phyloP scores from a whole-genome alignment of 2,797 vertebrate genomes.

The Galago senegalensis region DNA sequence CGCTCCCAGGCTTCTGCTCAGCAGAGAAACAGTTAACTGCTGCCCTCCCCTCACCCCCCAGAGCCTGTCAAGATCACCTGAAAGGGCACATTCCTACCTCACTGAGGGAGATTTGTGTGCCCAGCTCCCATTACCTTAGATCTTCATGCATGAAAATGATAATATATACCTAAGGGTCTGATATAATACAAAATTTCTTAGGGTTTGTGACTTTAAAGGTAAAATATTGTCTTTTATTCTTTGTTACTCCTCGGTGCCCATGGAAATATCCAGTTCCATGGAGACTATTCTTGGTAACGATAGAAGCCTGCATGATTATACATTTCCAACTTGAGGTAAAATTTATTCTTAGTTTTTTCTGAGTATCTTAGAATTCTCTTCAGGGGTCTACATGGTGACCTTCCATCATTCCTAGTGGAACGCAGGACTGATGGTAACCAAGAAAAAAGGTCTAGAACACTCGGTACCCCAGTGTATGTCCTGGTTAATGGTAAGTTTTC shows the following conservation, averaged over 20 bases:
- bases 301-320: not conserved
- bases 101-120: slow-evolving; percentile 49
- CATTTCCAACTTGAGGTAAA: slow-evolving; percentile 9
- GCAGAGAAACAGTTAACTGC: slow-evolving; percentile 26
- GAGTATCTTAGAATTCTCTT: slow-evolving; percentile 8
- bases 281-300: slow-evolving; percentile 47
- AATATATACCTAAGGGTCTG: slow-evolving; percentile 66
- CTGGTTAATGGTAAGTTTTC: not conserved
- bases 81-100: not conserved
- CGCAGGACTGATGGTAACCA: not conserved
- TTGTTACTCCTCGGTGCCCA: slow-evolving; percentile 65
- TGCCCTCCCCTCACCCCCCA: not conserved
- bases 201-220: slow-evolving; percentile 68
- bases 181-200: slow-evolving; percentile 2
- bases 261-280: slow-evolving; percentile 1
- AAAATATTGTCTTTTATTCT: slow-evolving; percentile 76
- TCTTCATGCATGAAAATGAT: slow-evolving; percentile 66
- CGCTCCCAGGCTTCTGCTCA: not conserved
- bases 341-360: slow-evolving; percentile 34
- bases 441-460: not conserved
- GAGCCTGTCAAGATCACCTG: slow-evolving; percentile 24
- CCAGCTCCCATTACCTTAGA: not conserved
- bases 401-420: not conserved
- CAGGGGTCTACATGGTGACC: not conserved
- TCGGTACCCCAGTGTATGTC: not conserved